phyloP scores from a whole-genome alignment of 2,797 vertebrate species.

The Melanogrammus aeglefinus region DNA sequence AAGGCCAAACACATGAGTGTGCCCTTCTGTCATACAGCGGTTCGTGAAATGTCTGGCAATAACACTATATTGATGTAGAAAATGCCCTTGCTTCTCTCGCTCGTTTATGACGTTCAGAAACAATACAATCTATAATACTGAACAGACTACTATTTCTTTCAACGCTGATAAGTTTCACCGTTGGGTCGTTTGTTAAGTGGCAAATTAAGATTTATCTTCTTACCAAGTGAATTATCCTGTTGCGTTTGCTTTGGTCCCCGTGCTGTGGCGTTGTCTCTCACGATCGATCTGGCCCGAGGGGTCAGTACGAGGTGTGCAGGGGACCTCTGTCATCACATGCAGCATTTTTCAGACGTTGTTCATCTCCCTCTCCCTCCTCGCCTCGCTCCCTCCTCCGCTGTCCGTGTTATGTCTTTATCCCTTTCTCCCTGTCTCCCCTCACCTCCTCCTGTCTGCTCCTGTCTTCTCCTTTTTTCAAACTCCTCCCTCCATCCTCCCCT shows the following conservation, averaged over 20 bases:
- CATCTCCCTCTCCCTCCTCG: no score
- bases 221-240: background rate
- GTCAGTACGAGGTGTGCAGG: no score
- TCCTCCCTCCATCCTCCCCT: background rate
- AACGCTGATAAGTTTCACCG: background rate
- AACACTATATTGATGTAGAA: background rate
- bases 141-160: background rate
- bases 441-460: no score
- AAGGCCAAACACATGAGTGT: background rate
- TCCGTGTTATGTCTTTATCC: no score
- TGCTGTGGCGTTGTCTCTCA: background rate
- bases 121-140: background rate
- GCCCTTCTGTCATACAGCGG: background rate
- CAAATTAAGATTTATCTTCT: background rate
- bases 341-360: no score
- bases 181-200: background rate
- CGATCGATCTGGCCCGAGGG: no score
- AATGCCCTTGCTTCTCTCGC: background rate
- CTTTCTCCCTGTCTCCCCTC: no score
- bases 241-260: constrained; percentile 12
- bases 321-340: no score
- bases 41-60: background rate
- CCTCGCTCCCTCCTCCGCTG: no score
- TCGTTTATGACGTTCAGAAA: background rate
- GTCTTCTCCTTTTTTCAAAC: no score